Evolutionary conservation across 1,140 invertebrate species (phyloP).

Genomic region (Hycleus phaleratus): DNA sequence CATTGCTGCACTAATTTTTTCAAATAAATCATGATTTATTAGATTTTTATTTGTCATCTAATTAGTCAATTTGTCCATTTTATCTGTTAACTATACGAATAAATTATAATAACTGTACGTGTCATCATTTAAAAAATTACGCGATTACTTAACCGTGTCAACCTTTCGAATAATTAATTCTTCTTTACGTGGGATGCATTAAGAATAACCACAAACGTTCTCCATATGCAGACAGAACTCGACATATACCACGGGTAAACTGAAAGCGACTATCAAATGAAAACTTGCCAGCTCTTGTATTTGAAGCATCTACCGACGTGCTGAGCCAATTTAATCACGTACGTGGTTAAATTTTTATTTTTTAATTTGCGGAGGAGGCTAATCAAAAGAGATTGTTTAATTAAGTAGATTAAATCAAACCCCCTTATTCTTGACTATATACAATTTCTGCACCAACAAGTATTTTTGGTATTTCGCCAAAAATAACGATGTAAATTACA

Average conservation of each 20-base stretch:
- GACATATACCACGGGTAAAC: neutral
- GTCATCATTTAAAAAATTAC: neutral
- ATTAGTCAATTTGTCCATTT: conserved; percentile 20
- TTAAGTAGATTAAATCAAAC: conserved; percentile 15
- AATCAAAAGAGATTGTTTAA: conserved; percentile 15
- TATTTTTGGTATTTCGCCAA: conserved; percentile 11
- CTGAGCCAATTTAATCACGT: conserved; percentile 11
- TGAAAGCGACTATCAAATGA: conserved; percentile 8
- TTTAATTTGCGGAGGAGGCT: conserved; percentile 14
- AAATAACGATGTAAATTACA: conserved; percentile 3
- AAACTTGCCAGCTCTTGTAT: conserved; percentile 1
- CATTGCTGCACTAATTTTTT: neutral
- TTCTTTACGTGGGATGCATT: conserved; percentile 5
- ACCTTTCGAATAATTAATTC: conserved; percentile 4
- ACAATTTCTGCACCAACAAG: neutral
- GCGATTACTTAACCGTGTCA: neutral
- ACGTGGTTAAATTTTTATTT: conserved; percentile 16
- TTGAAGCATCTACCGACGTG: conserved; percentile 6
- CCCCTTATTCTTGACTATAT: conserved; percentile 3
- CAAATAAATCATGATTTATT: conserved; percentile 11
- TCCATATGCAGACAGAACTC: conserved; percentile 4
- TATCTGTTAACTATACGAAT: conserved; percentile 8
- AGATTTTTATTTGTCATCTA: conserved; percentile 20
- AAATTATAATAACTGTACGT: conserved; percentile 3
- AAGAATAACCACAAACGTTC: neutral